Percentiles rank a stretch among this genome's conserved stretches.
phyloP scores from a whole-genome alignment of 1,140 invertebrate species.

The Bicyclus anynana region DNA sequence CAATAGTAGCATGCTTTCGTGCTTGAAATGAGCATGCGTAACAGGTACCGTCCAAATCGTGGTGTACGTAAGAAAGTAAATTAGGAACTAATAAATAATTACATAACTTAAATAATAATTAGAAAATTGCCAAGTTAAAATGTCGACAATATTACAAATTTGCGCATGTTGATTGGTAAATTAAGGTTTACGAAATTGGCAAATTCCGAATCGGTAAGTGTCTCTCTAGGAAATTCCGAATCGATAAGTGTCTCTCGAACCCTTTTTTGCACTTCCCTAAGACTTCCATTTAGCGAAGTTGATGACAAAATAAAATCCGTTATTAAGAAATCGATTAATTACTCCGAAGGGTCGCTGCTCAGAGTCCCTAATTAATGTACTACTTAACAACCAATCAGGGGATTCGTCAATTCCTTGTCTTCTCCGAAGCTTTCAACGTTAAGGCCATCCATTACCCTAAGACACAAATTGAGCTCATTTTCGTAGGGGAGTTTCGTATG shows the following conservation, averaged over 20 bases:
- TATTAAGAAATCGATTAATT: slow-evolving; percentile 25
- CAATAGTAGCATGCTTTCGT: no score
- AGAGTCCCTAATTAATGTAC: slow-evolving; percentile 28
- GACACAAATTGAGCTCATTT: slow-evolving; percentile 3
- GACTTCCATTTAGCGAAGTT: slow-evolving; percentile 6
- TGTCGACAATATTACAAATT: no score
- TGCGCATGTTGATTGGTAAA: not conserved
- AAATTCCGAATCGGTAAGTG: not conserved
- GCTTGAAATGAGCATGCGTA: no score
- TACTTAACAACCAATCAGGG: slow-evolving; percentile 33
- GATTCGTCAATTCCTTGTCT: slow-evolving; percentile 28
- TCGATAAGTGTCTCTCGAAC: not conserved
- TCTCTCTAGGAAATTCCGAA: not conserved
- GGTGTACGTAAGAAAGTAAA: no score
- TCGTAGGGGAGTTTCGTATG: not conserved
- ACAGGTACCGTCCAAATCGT: no score
- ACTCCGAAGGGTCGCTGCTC: slow-evolving; percentile 18
- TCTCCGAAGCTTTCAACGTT: slow-evolving; percentile 28
- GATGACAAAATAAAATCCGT: slow-evolving; percentile 21
- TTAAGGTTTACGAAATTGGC: not conserved
- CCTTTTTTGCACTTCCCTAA: slow-evolving; percentile 1
- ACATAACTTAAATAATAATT: no score
- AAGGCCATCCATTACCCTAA: slow-evolving; percentile 9
- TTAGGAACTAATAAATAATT: no score
- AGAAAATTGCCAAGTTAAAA: no score